Evolutionary conservation across 2,113 vertebrate genomes (phyloP), one percentile per base, ranked within the genome.

Genomic region (Empidonax traillii): DNA sequence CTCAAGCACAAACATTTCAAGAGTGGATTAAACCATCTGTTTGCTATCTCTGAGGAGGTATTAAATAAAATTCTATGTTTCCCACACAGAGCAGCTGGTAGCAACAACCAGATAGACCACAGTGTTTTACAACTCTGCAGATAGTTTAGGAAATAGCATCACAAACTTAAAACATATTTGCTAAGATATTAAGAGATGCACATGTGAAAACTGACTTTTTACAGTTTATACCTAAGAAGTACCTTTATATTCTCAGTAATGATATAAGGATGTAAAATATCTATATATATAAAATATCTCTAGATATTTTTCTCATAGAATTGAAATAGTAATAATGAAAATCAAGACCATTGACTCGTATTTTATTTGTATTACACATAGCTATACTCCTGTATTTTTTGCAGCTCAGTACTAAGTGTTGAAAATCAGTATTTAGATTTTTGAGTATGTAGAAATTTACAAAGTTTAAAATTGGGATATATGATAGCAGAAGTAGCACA

Each of bases 21-120:
- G 62, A 56, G 52, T 82, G 10, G 39, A n/a, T 93, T 81, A 91
- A 95, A 87, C 47, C 92, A 93, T 91, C 87, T 91, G 92, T 87
- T 94, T 87, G 30, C 35, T 35, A 73, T 72, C 35, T 89, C 78
- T 91, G 78, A 91, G 49, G 73, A 91, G 61, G 19, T 89, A 89
- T 90, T 93, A 87, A 95, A 91, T 85, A 91, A 87, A 86, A 91
- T 63, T 72, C 53, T 89, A 65, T 0, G 0, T 85, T 94, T 82
- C 33, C 58, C 21, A 78, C 61, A 65, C 18, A 61, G 23, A 94
- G 35, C 55, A 89, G 33, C 66, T 94, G 87, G 35, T 89, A 83
- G 33, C 23, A 96, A 33, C 30, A 93, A 47, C 33, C 33, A 94
- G 55, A 82, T 52, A 71, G 78, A 59, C 21, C 55, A n/a, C 7